Conservation (phyloP, 2,797 vertebrate species). For the Coregonus ussuriensis region DNA sequence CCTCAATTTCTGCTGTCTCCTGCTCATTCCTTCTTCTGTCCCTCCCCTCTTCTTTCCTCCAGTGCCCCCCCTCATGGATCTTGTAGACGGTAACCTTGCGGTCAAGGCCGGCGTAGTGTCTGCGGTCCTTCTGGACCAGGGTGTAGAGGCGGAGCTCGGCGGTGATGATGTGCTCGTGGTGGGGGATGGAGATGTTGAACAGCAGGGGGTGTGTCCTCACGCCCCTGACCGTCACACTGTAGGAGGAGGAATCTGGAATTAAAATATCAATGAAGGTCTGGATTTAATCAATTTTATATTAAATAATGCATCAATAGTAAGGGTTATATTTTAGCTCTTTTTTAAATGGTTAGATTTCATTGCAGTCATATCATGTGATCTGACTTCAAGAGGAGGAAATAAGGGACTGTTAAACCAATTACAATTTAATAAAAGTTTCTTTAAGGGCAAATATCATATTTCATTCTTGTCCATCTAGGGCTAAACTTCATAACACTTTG, state of each 20-base stretch:
- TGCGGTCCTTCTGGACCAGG: constrained; percentile 76
- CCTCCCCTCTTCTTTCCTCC: constrained; percentile 53
- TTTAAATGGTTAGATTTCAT: too few relatives aligned
- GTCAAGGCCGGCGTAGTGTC: constrained; percentile 71
- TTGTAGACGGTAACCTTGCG: constrained; percentile 87
- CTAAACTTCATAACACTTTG: background rate
- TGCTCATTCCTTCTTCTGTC: constrained; percentile 54
- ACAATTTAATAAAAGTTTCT: background rate
- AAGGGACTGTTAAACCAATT: background rate
- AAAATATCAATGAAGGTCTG: constrained; percentile 48
- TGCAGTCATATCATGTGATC: background rate
- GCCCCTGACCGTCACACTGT: constrained; percentile 68
- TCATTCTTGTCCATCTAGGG: background rate
- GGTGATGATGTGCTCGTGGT: constrained; percentile 83
- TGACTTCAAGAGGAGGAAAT: background rate
- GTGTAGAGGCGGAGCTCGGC: constrained; percentile 90
- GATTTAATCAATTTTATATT: constrained; percentile 4
- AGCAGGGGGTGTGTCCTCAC: constrained; percentile 82
- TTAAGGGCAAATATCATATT: background rate
- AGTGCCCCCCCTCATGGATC: constrained; percentile 67
- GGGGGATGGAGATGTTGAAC: constrained; percentile 90
- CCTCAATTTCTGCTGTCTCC: constrained; percentile 36
- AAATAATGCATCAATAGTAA: background rate
- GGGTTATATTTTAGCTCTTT: background rate
- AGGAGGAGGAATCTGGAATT: constrained; percentile 83